Evolutionary conservation across 2,113 vertebrate genomes (phyloP), one percentile per base, ranked within the genome.

Genomic region (Gila orcuttii): DNA sequence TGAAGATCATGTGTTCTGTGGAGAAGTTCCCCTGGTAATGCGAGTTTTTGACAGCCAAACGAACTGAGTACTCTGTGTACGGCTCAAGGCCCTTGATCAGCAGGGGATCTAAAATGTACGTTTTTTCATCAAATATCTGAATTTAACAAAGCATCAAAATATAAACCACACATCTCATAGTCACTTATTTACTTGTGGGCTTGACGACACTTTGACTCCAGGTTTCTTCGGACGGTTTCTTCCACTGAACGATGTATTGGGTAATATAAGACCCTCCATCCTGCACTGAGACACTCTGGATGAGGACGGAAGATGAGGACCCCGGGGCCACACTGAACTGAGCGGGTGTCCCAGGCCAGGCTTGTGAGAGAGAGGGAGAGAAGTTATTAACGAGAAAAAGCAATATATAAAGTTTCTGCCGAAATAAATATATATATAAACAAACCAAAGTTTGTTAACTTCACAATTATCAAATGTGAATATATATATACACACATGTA

Each of bases 21-120:
- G 95, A 95, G 84, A 94, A 94, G 7, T 78, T 74, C 19, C 94
- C 94, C 4, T 76, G 31, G 77, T 93, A 94, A 6, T 91, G 87
- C n/a, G 79, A 71, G 69, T 95, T 96, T 66, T 87, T 11, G 60
- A 91, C 93, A 6, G 94, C 94, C 75, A 95, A 57, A 0, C 92
- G 92, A 4, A 95, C 90, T 0, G 2, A 76, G 84, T 95, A 96
- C 52, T 8, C 17, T 3, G 94, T 93, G 90, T 94, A 94, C 0
- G 93, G 92, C 86, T 86, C 87, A 68, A 95, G 91, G 39, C 25
- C 36, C 28, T 82, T 85, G 62, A 94, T 85, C 8, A 36, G 42
- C 25, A 94, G 47, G 0, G 55, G 28, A 78, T 79, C 95, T 95
- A 68, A 68, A 83, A 80, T 39, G 47, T 6, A 84, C 31, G 85